Base-by-base conservation (phyloP, 2,888 invertebrate genomes). In the Steinernema hermaphroditum region DNA sequence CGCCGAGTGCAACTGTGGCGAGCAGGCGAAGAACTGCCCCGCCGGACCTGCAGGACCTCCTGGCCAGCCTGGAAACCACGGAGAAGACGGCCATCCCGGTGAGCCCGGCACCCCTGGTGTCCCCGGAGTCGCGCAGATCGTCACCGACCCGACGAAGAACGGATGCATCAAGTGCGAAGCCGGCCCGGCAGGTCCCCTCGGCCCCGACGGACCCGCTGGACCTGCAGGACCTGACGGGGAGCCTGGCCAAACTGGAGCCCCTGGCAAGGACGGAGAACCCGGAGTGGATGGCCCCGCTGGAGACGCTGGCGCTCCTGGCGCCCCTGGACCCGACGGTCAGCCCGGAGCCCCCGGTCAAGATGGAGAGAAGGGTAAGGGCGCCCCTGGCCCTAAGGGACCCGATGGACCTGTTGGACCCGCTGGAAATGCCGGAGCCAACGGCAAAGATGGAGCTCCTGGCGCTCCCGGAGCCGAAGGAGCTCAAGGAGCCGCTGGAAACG, bases 161-260 rank as follows among this genome's bases (percentile, higher is more conserved):
- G 78, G 76, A 32, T 82, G 82, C 69, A 78, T 80, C 72, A 75
- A 77, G 72, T 81, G 82, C 69, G 81, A 82, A 44, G 81, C 81
- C 27, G 83, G 83, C 24, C 81, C 82, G 14, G 75, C 76, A 37
- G 82, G 82, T 76, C 80, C 79, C 22, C 76, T 80, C 8, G 82
- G 82, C 74, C 76, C 75, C 46, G 72, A 74, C 14, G 79, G 84
- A 69, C 77, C 77, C 49, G 75, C 76, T 34, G 84, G 84, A 70
- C 79, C 68, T 2, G 74, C 75, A 46, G 76, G 76, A 22, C 41
- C 43, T 34, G 68, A 50, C 14, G 78, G 77, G 8, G 29, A 70
- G 34, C 72, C 73, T 44, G 78, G 78, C 34, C 77, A 76, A 44
- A 76, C 76, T 19, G 83, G 83, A 54, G 72, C 75, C 32, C 74